These are phyloP conservation scores for Onthophagus taurus DNA, from an alignment of 1,140 invertebrate genomes.

Conservation along the genomic window DNA sequence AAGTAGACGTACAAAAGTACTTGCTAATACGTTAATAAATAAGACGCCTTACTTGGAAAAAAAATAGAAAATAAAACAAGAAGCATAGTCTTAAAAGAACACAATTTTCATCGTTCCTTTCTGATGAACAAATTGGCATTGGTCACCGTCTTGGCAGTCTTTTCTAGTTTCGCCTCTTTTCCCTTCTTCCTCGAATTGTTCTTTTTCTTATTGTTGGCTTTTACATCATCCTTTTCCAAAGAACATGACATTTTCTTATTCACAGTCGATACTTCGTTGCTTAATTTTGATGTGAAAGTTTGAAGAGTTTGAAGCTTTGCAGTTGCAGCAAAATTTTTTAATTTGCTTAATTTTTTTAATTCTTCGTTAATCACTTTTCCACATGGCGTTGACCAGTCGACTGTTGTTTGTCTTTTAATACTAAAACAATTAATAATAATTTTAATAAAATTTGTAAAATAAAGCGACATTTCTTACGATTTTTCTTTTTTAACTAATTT, in stretches of 20 bases:
- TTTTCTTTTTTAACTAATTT: slow-evolving; percentile 10
- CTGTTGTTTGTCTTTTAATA: slow-evolving; percentile 18
- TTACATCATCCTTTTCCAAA: slow-evolving; percentile 13
- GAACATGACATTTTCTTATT: slow-evolving; percentile 1
- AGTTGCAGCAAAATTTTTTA: slow-evolving; percentile 18
- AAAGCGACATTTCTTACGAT: slow-evolving; percentile 3
- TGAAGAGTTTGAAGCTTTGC: slow-evolving; percentile 12
- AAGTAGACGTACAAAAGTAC: no score
- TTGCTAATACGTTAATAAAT: no score
- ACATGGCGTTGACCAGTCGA: slow-evolving; percentile 15
- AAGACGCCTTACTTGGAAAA: no score
- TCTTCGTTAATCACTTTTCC: slow-evolving; percentile 12
- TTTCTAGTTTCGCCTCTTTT: slow-evolving; percentile 22
- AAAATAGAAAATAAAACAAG: no score
- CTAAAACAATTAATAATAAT: no score
- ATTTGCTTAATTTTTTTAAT: slow-evolving; percentile 17
- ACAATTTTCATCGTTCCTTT: slow-evolving; percentile 20
- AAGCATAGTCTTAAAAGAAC: no score
- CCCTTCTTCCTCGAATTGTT: slow-evolving; percentile 26
- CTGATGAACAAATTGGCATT: slow-evolving; percentile 24
- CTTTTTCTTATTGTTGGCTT: slow-evolving; percentile 17
- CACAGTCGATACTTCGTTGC: neutral
- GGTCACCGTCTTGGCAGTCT: slow-evolving; percentile 23
- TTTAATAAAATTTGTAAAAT: slow-evolving; percentile 5
- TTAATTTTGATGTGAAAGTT: slow-evolving; percentile 1